Evolutionary conservation across 2,113 vertebrate genomes (phyloP).

Genomic region (Menura novaehollandiae): DNA sequence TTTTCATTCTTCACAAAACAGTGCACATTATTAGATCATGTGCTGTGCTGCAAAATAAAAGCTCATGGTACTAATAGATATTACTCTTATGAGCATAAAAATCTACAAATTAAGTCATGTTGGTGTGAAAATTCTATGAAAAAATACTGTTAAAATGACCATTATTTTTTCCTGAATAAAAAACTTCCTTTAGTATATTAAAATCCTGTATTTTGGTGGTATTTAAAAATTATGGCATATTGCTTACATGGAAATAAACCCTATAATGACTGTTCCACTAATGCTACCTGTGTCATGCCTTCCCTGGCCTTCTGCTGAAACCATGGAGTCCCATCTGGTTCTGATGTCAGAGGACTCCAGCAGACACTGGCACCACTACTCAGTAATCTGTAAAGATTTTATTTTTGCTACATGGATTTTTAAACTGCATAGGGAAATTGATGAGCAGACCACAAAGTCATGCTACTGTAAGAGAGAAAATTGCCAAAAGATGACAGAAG

Average conservation of each 20-base stretch:
- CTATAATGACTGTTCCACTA: background rate
- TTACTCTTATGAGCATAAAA: background rate
- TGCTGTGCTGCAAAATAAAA: background rate
- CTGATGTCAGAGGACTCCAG: background rate
- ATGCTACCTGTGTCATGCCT: background rate
- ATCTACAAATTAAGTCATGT: background rate
- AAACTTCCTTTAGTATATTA: background rate
- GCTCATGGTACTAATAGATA: background rate
- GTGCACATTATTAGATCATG: accelerated
- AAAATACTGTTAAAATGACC: background rate
- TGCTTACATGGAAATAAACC: background rate
- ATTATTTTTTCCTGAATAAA: background rate
- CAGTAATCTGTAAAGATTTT: background rate
- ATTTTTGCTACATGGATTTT: slow-evolving; percentile 19
- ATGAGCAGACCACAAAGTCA: background rate
- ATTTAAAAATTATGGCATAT: background rate
- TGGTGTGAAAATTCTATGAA: background rate
- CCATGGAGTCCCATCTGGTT: background rate
- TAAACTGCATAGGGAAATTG: background rate
- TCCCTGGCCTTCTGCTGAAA: background rate
- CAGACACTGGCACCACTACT: background rate
- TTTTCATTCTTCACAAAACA: background rate
- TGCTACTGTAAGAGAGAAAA: background rate
- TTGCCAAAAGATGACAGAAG: background rate
- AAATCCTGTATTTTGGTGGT: background rate